phyloP scores from a whole-genome alignment of 35 echinoderm and acorn worm species.

The Ophioderma brevispina region DNA sequence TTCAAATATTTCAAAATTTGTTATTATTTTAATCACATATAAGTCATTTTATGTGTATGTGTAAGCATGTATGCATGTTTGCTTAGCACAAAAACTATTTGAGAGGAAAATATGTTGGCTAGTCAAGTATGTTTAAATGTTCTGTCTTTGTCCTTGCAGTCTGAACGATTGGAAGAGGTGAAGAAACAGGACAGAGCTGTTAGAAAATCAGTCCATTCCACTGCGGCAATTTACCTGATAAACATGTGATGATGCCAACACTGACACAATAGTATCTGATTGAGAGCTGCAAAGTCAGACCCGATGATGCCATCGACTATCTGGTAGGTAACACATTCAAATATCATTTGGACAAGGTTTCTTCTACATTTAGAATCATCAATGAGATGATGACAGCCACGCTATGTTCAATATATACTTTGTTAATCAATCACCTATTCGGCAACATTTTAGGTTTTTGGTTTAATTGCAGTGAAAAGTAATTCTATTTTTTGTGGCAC shows the following conservation, averaged over 20 bases:
- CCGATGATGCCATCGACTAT: constrained; percentile 99
- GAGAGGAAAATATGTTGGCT: background rate
- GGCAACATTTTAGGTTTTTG: too few relatives aligned
- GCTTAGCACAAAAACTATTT: background rate
- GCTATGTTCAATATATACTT: too few relatives aligned
- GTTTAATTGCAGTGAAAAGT: too few relatives aligned
- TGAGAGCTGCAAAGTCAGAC: constrained; percentile 97
- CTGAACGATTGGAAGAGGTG: constrained; percentile 82
- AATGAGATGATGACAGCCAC: too few relatives aligned
- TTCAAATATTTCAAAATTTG: background rate
- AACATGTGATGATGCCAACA: constrained; percentile 98
- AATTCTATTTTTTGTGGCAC: too few relatives aligned
- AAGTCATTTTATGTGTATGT: background rate
- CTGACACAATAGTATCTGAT: constrained; percentile 94
- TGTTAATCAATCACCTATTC: too few relatives aligned
- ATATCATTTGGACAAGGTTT: too few relatives aligned
- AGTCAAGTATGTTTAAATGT: background rate
- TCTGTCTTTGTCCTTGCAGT: constrained; percentile 45
- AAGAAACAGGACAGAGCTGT: constrained; percentile 87
- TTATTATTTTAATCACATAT: background rate
- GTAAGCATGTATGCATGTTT: background rate
- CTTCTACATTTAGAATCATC: too few relatives aligned
- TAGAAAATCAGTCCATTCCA: constrained; percentile 95
- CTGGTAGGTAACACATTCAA: too few relatives aligned
- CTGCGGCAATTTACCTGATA: constrained; percentile 98